Percentiles rank a stretch among this genome's conserved stretches.
Evolutionary conservation across 2,888 invertebrate species (phyloP).

Genomic region (Zygaena filipendulae): DNA sequence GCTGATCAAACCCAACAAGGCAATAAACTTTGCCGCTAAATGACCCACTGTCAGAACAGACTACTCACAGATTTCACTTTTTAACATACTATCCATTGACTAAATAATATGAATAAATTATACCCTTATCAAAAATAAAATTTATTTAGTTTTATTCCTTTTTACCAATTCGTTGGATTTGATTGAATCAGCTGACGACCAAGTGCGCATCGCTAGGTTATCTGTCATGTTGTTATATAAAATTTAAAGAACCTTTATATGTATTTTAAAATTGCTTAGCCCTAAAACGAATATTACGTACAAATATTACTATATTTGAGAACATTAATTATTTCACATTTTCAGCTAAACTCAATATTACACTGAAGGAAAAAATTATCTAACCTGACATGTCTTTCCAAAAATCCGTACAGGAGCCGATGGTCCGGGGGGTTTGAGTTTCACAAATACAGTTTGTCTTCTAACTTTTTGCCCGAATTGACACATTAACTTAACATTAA

Average conservation of each 20-base stretch:
- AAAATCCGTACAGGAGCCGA: conserved; percentile 65
- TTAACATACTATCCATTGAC: conserved; percentile 18
- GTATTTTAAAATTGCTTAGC: too few relatives aligned
- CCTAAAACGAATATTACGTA: too few relatives aligned
- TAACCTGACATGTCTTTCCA: conserved; percentile 64
- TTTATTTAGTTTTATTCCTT: conserved; percentile 3
- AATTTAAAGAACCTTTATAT: too few relatives aligned
- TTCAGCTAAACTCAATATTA: too few relatives aligned
- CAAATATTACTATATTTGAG: conserved; percentile 1
- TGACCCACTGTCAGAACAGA: conserved; percentile 46
- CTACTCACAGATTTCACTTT: conserved; percentile 58
- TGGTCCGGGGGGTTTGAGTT: conserved; percentile 74
- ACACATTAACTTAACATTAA: conserved; percentile 82
- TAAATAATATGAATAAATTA: too few relatives aligned
- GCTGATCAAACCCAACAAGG: conserved; percentile 51
- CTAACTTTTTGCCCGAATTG: conserved; percentile 79
- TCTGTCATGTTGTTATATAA: conserved; percentile 43
- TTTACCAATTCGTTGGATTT: conserved; percentile 17
- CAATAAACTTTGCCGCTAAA: conserved; percentile 41
- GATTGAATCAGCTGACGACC: conserved; percentile 30
- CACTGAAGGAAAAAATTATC: conserved; percentile 20
- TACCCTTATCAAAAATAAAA: too few relatives aligned
- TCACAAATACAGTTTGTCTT: conserved; percentile 76
- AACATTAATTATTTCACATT: conserved; percentile 10
- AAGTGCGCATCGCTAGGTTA: too few relatives aligned